Conservation (phyloP, 1,140 invertebrate species). For the Venturia canescens region DNA sequence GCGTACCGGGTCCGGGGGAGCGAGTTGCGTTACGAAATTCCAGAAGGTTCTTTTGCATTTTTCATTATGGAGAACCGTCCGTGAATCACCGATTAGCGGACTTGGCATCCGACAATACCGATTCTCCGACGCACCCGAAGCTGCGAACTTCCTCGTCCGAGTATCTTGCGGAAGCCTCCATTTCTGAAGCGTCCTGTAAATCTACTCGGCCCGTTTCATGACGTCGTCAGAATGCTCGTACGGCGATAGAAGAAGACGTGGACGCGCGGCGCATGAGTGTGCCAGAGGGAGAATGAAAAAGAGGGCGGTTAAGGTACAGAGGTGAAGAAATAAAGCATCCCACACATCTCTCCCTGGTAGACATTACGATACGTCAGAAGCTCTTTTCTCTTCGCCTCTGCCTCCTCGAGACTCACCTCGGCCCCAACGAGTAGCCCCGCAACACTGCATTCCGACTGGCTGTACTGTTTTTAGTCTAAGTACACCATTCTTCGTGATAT, state of each 20-base stretch:
- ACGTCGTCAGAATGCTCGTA: not conserved
- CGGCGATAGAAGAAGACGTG: not conserved
- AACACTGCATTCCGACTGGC: conserved; percentile 73
- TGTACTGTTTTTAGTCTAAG: conserved; percentile 76
- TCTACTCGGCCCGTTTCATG: not conserved
- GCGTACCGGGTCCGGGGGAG: too few relatives aligned
- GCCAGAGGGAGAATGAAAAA: not conserved
- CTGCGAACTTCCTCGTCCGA: too few relatives aligned
- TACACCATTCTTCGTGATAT: conserved; percentile 73
- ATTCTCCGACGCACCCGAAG: too few relatives aligned
- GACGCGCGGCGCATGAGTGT: not conserved
- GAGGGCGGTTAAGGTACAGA: not conserved
- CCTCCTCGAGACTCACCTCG: not conserved
- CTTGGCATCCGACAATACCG: too few relatives aligned
- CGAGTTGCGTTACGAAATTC: too few relatives aligned
- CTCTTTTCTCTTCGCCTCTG: not conserved
- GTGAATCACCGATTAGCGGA: too few relatives aligned
- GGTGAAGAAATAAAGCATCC: conserved; percentile 1
- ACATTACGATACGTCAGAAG: not conserved
- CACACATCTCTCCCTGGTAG: not conserved
- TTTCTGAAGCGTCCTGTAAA: too few relatives aligned
- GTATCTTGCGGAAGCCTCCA: too few relatives aligned
- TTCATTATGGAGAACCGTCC: too few relatives aligned
- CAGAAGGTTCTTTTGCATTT: too few relatives aligned
- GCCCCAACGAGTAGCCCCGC: conserved; percentile 68